Evolutionary conservation across 2,797 vertebrate species (phyloP).

Genomic region (Pempheris klunzingeri): DNA sequence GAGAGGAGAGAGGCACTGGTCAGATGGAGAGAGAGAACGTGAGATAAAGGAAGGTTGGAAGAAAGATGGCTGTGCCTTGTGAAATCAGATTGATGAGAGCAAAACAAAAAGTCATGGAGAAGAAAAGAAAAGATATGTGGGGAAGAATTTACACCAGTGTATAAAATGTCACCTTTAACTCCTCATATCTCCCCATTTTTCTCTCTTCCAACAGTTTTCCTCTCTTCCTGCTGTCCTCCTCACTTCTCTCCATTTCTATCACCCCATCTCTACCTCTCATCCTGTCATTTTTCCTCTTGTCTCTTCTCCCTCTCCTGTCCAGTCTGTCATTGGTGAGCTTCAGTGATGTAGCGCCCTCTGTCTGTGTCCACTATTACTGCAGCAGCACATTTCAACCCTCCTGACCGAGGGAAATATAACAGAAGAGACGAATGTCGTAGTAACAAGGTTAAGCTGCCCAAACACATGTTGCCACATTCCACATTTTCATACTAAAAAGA

Average conservation of each 20-base stretch:
- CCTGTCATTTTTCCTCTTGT: slow-evolving; percentile 7
- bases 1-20: not conserved
- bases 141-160: slow-evolving; percentile 31
- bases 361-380: slow-evolving; percentile 60
- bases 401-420: not conserved
- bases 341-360: slow-evolving; percentile 77
- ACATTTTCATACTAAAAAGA: not conserved
- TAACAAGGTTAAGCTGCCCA: not conserved
- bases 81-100: slow-evolving; percentile 36
- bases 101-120: slow-evolving; percentile 6
- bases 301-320: slow-evolving; percentile 31
- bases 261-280: slow-evolving; percentile 22
- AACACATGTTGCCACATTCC: too few relatives aligned
- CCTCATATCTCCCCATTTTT: slow-evolving; percentile 28
- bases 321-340: slow-evolving; percentile 37
- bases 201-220: not conserved
- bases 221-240: not conserved
- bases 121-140: not conserved
- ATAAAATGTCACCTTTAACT: slow-evolving; percentile 33
- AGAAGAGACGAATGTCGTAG: too few relatives aligned
- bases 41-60: slow-evolving; percentile 19
- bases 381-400: not conserved
- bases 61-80: not conserved
- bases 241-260: not conserved
- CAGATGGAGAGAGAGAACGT: slow-evolving; percentile 10